Evolutionary conservation across 2,888 invertebrate genomes (phyloP), one percentile per base, ranked within the genome.

Genomic region (Notocelia uddmanniana): DNA sequence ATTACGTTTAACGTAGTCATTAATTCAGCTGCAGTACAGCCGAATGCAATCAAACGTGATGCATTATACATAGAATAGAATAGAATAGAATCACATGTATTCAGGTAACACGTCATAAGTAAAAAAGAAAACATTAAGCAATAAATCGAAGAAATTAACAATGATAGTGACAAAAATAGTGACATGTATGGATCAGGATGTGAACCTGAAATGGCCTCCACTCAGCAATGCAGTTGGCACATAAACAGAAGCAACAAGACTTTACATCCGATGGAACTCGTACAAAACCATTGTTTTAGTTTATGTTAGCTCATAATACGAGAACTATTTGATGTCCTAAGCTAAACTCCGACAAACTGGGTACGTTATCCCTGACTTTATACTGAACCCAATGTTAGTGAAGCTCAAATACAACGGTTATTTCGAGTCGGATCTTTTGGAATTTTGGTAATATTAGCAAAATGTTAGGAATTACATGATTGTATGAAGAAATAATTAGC

Each of bases 281-380:
- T 58, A 19, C 48, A 26, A 54, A 54, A 41, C 69, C 45, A 69
- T 69, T 69, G 69, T 69, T 60, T 54, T 60, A 62, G 69, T 69
- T 69, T 62, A 60, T 69, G 60, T 45, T 62, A 54, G 60, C 66
- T 54, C 55, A 45, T 67, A 69, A 69, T 41, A 69, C 41, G 41
- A 37, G 59, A 69, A 62, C 60, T 62, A 62, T 69, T 69, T 69
- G 62, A 69, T 69, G 60, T 41, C 34, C 54, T 41, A 54, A 54
- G 26, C 68, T 64, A 19, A 73, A 48, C 71, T 31, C 31, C 26
- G 26, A 50, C 19, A 50, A 31, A 50, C 37, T 60, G 26, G 50
- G 37, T 41, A 37, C 52, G 52, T 26, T 76, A 75, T 75, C 76
- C 52, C 73, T 45, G 71, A 69, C 60, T 76, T 75, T 73, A 73